phyloP scores from a whole-genome alignment of 2,797 vertebrate genomes.

The Sebastes vulpes region DNA sequence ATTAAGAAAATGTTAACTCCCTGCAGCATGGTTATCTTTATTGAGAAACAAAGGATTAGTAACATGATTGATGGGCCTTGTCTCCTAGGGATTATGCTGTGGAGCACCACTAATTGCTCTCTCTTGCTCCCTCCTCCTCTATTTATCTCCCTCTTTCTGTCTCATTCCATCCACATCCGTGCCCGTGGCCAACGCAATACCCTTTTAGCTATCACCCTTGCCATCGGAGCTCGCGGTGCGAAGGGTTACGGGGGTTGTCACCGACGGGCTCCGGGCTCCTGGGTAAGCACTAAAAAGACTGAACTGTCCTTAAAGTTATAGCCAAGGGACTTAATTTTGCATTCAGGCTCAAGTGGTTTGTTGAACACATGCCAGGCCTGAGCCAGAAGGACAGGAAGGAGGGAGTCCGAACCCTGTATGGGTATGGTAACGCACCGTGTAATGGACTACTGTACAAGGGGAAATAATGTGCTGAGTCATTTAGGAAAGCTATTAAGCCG shows the following conservation, averaged over 20 bases:
- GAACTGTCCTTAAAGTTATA: conserved; percentile 63
- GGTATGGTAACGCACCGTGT: conserved; percentile 71
- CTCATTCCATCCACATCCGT: conserved; percentile 60
- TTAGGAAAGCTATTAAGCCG: conserved; percentile 79
- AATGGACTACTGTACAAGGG: conserved; percentile 81
- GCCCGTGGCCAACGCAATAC: conserved; percentile 52
- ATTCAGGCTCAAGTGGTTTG: conserved; percentile 81
- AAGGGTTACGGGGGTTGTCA: conserved; percentile 46
- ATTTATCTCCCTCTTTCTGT: conserved; percentile 63
- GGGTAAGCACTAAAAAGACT: conserved; percentile 53
- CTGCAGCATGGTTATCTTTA: conserved; percentile 81
- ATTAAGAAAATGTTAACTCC: conserved; percentile 83
- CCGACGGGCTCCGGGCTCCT: conserved; percentile 24
- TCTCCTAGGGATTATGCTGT: conserved; percentile 80
- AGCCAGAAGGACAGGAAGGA: conserved; percentile 56
- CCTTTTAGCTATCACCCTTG: conserved; percentile 67
- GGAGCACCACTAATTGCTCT: conserved; percentile 79
- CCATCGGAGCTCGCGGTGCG: conserved; percentile 39
- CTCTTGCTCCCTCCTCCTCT: conserved; percentile 65
- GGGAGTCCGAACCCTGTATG: conserved; percentile 52
- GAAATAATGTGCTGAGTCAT: conserved; percentile 84
- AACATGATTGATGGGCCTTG: conserved; percentile 81
- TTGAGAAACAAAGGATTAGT: conserved; percentile 83
- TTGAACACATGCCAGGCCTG: conserved; percentile 75
- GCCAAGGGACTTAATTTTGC: conserved; percentile 69